These are phyloP conservation scores for Baronia brevicornis DNA, from an alignment of 2,888 invertebrate species.

Conservation along the genomic window DNA sequence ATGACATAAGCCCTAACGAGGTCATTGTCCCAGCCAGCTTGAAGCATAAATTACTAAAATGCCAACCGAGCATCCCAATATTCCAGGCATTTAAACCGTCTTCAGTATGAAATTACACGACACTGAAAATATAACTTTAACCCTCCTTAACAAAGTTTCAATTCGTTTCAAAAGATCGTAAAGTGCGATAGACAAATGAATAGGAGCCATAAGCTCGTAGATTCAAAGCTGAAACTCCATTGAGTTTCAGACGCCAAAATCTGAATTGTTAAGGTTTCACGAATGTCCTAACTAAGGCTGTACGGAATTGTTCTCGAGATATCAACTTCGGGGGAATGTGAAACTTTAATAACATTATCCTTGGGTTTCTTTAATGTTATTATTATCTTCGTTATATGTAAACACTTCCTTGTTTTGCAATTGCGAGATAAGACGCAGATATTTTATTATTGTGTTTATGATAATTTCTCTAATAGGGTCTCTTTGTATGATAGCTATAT, in stretches of 20 bases:
- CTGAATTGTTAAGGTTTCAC: constrained; percentile 35
- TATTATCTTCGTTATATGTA: neutral
- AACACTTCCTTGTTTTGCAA: constrained; percentile 3
- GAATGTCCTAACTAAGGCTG: constrained; percentile 30
- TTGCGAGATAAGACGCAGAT: neutral
- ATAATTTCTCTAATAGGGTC: constrained; percentile 4
- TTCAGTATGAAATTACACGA: constrained; percentile 18
- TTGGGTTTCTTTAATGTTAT: constrained; percentile 5
- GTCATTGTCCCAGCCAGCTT: constrained; percentile 29
- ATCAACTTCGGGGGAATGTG: constrained; percentile 21
- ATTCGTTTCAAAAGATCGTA: constrained; percentile 22
- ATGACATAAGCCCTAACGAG: constrained; percentile 30
- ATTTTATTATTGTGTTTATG: constrained; percentile 1
- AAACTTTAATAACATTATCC: constrained; percentile 14
- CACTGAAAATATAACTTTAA: constrained; percentile 34
- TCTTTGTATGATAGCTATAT: neutral
- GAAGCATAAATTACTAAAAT: constrained; percentile 39
- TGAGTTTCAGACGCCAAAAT: constrained; percentile 19
- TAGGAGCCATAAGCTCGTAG: constrained; percentile 18
- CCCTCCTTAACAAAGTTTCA: constrained; percentile 22
- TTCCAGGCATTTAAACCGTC: constrained; percentile 30
- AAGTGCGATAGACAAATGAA: too few species aligned
- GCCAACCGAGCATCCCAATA: constrained; percentile 38
- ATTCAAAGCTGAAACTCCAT: too few species aligned
- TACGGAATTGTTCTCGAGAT: constrained; percentile 19